Evolutionary conservation across 2,797 vertebrate species (phyloP), one percentile per base, ranked within the genome.

Genomic region (Botia almorhae): DNA sequence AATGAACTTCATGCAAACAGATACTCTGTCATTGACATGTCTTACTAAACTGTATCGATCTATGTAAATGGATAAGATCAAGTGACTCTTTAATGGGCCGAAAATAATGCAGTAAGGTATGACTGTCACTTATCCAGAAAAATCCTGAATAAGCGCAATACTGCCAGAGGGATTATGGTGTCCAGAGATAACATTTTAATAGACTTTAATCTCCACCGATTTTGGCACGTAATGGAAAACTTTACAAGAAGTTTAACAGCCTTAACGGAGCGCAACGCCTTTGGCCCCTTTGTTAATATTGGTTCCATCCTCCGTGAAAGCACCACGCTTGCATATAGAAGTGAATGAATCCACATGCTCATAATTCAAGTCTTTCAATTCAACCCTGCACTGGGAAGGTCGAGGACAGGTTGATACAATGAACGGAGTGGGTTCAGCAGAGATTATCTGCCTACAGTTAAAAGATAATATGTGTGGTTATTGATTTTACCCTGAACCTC

Each of bases 391-490:
- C 80, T 65, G 73, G 46, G 74, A 73, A 75, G 81, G 75, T 78
- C 60, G 79, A 67, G 46, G 81, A 29, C 84, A 67, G 23, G 26
- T 23, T 55, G 83, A 67, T 39, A 68, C 73, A 48, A 51, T 60
- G 79, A 53, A 50, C 58, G 69, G 76, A 84, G 23, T 14, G 48
- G 33, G 43, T 70, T 50, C n/a, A 73, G 74, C 75, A 80, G 76
- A 82, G 81, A 78, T 85, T 84, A 68, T 84, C 87, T 89, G 85
- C 89, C 91, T 90, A 87, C 81, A 83, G 81, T 69, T 86, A 85
- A 91, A 81, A 88, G 87, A 92, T 88, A 65, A 90, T 92, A 87
- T 88, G 82, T 85, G 86, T 58, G 51, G 51, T 55, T 91, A 92
- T 91, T 85, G 89, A 93, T 92, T 83, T 63, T 50, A 39, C 23